A percentile compares a stretch with the other conserved stretches of the same genome.
phyloP scores from a whole-genome alignment of 2,888 invertebrate genomes.

The Ectropis crepuscularia region DNA sequence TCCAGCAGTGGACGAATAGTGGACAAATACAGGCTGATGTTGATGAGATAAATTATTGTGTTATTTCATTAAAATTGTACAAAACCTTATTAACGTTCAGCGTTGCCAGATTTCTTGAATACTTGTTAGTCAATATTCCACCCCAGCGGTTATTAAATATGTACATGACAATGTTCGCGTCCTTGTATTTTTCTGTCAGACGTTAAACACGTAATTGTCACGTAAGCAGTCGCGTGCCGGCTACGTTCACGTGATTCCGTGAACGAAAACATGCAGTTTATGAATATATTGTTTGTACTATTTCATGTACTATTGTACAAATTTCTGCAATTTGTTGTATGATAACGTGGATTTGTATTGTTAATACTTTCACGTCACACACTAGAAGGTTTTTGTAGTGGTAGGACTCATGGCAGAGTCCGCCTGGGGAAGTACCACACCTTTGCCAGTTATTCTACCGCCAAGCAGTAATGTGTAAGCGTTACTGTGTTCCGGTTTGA shows the following conservation, averaged over 20 bases:
- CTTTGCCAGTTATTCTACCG: too few species aligned
- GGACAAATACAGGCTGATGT: too few species aligned
- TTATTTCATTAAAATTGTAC: too few species aligned
- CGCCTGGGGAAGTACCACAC: too few species aligned
- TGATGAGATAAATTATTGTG: too few species aligned
- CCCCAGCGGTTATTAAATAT: slow-evolving; percentile 24
- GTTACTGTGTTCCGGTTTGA: too few species aligned
- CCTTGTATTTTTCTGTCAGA: slow-evolving; percentile 31
- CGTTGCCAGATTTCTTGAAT: background rate
- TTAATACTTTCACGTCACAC: background rate
- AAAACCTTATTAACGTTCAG: too few species aligned
- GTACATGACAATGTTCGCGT: slow-evolving; percentile 29
- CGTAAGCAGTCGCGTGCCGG: slow-evolving; percentile 30
- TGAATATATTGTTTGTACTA: slow-evolving; percentile 17
- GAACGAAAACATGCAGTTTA: slow-evolving; percentile 16
- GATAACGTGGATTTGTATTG: background rate
- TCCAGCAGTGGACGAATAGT: too few species aligned
- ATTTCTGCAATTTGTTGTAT: slow-evolving; percentile 7
- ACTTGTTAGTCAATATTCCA: slow-evolving; percentile 9
- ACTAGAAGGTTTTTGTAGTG: background rate
- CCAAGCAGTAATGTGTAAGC: too few species aligned
- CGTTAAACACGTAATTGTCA: slow-evolving; percentile 29
- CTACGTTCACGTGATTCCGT: slow-evolving; percentile 28
- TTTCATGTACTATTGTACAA: too few species aligned
- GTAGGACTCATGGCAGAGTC: too few species aligned